Conservation (phyloP, 2,888 invertebrate species). For the Athripsodes cinereus region DNA sequence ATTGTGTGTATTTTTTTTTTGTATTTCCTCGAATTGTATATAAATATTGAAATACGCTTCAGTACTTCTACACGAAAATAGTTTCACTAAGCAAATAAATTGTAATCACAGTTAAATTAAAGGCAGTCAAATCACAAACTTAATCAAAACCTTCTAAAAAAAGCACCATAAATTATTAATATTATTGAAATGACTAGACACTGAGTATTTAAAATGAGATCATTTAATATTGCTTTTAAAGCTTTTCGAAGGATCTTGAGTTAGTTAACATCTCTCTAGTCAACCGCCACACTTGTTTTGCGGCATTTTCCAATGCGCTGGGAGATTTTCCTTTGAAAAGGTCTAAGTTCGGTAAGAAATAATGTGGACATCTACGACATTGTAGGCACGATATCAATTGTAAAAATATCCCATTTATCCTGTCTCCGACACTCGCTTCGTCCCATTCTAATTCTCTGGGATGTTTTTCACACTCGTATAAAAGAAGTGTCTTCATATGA, state of each 20-base stretch:
- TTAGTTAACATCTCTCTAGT: slow-evolving; percentile 88
- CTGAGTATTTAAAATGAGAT: too few species aligned
- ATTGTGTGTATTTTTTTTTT: too few species aligned
- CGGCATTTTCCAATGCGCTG: slow-evolving; percentile 83
- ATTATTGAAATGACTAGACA: too few species aligned
- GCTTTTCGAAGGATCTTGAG: slow-evolving; percentile 82
- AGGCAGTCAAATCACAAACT: not conserved
- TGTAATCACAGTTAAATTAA: not conserved
- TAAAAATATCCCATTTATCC: slow-evolving; percentile 87
- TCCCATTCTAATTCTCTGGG: slow-evolving; percentile 92
- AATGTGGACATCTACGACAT: slow-evolving; percentile 90
- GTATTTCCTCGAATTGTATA: too few species aligned
- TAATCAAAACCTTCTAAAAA: too few species aligned
- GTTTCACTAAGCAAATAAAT: too few species aligned
- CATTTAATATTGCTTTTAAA: slow-evolving; percentile 34
- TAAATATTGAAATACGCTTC: too few species aligned
- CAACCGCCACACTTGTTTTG: slow-evolving; percentile 89
- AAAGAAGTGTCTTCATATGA: slow-evolving; percentile 80
- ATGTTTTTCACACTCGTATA: slow-evolving; percentile 96
- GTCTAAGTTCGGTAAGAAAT: slow-evolving; percentile 89
- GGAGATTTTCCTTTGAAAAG: slow-evolving; percentile 89
- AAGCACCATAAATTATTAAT: too few species aligned
- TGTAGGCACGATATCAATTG: slow-evolving; percentile 93
- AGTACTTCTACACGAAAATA: too few species aligned
- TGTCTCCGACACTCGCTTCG: slow-evolving; percentile 82